Conservation (phyloP, 2,113 vertebrate species). For the Melanerpes aurifrons region DNA sequence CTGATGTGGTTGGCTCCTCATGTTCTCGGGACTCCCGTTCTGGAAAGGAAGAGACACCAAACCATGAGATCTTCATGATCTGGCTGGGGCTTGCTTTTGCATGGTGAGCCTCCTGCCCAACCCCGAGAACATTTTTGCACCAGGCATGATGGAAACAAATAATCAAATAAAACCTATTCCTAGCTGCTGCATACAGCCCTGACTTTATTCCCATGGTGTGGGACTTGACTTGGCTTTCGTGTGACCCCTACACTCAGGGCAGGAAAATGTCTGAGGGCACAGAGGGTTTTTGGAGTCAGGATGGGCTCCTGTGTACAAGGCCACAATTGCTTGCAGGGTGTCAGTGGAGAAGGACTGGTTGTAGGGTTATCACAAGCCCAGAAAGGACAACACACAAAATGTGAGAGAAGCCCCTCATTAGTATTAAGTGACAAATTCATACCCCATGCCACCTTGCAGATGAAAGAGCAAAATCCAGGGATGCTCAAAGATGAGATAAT, state of each 20-base stretch:
- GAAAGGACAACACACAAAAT: not conserved
- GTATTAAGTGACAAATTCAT: not conserved
- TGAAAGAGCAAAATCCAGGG: not conserved
- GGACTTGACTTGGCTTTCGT: not conserved
- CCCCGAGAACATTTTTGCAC: not conserved
- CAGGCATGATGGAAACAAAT: not conserved
- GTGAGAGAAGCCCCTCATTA: not conserved
- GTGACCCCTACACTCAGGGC: not conserved
- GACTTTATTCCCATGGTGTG: not conserved
- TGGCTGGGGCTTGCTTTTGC: not conserved
- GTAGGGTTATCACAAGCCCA: not conserved
- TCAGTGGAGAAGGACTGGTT: not conserved
- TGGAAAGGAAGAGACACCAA: slow-evolving; percentile 42
- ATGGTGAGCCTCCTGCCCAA: not conserved
- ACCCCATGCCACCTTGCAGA: not conserved
- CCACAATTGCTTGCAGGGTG: fast-evolving
- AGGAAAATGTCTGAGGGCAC: not conserved
- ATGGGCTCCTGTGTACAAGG: not conserved
- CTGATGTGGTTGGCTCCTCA: slow-evolving; percentile 85
- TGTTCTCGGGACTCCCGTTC: slow-evolving; percentile 91
- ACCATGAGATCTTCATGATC: not conserved
- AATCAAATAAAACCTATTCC: not conserved
- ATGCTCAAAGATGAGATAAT: not conserved
- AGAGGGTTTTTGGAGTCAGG: not conserved
- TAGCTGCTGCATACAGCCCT: not conserved